Conservation (phyloP, 2,797 vertebrate species). For the Crax fasciolata region DNA sequence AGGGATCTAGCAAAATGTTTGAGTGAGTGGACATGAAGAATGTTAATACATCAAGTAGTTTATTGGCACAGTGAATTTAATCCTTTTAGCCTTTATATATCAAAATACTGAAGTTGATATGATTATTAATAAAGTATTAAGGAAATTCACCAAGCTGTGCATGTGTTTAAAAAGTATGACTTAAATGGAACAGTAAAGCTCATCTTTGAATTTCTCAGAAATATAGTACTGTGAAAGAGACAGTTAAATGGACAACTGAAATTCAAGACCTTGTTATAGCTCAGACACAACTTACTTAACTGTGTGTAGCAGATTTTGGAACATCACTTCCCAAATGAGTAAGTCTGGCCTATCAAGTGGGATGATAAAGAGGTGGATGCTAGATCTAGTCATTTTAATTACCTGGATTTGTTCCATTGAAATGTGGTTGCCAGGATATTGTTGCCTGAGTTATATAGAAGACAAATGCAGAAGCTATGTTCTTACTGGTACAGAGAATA, state of each 20-base stretch:
- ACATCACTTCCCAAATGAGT: not conserved
- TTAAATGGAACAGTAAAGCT: not conserved
- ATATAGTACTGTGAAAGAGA: not conserved
- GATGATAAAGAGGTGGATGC: conserved; percentile 42
- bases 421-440: conserved; percentile 77
- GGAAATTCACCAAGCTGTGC: not conserved
- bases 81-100: not conserved
- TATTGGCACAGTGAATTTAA: not conserved
- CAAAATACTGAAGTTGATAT: not conserved
- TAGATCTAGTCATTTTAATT: conserved; percentile 60
- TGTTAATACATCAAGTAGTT: not conserved
- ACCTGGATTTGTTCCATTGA: conserved; percentile 63
- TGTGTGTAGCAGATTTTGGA: not conserved
- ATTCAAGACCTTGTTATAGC: not conserved
- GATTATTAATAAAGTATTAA: not conserved
- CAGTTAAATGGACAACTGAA: not conserved
- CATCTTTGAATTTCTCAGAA: not conserved
- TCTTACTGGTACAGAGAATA: not conserved
- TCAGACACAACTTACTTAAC: not conserved
- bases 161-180: not conserved
- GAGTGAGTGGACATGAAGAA: not conserved
- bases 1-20: not conserved
- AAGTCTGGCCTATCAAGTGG: conserved; percentile 18
- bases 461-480: conserved; percentile 51
- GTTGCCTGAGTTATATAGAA: conserved; percentile 67